phyloP scores from a whole-genome alignment of 2,113 vertebrate genomes.

The Furnarius figulus region DNA sequence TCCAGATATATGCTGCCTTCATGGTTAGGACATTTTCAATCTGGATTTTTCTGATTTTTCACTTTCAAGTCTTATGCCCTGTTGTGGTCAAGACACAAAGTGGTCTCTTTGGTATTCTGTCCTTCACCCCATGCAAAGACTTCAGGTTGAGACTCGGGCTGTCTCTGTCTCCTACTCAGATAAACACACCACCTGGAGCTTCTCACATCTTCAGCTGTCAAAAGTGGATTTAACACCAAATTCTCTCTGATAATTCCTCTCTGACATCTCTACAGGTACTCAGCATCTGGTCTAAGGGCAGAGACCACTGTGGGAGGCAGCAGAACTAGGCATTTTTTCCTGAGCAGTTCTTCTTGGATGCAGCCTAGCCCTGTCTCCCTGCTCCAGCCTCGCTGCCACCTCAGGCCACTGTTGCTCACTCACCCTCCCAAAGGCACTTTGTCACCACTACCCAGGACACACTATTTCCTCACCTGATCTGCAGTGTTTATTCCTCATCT shows the following conservation, averaged over 20 bases:
- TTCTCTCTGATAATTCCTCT: neutral
- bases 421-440: neutral
- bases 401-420: neutral
- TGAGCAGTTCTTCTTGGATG: neutral
- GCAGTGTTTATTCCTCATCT: neutral
- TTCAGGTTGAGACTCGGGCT: neutral
- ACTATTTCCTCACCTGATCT: neutral
- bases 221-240: neutral
- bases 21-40: neutral
- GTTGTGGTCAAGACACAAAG: neutral
- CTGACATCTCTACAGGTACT: neutral
- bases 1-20: neutral
- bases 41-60: neutral
- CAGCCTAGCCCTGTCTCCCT: neutral
- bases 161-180: neutral
- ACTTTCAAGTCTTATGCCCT: neutral
- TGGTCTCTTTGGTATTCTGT: neutral
- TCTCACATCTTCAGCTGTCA: neutral
- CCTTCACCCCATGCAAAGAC: neutral
- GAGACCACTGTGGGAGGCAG: neutral
- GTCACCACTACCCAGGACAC: neutral
- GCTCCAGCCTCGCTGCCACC: neutral
- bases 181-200: neutral
- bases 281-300: neutral
- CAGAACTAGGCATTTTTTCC: neutral